Percentiles rank a stretch among this genome's conserved stretches.
These are phyloP conservation scores for Coptodon rendalli DNA, from an alignment of 2,113 vertebrate genomes.

Conservation along the genomic window DNA sequence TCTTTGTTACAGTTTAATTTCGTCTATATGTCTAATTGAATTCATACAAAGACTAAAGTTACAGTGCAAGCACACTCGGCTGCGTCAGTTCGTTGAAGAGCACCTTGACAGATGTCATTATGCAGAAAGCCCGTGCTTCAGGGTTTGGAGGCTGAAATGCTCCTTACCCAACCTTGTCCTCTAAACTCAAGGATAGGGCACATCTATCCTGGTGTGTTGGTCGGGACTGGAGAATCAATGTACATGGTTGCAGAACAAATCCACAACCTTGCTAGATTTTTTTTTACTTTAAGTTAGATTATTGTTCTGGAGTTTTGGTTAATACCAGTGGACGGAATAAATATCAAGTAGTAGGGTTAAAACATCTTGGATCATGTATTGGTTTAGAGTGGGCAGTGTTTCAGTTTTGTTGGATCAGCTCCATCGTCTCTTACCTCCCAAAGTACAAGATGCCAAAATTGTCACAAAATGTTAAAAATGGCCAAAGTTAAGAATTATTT, in stretches of 20 bases:
- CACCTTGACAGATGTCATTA: background rate
- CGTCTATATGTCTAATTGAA: background rate
- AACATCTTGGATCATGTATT: accelerated
- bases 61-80: background rate
- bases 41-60: background rate
- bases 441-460: background rate
- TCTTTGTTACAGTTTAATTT: background rate
- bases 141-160: background rate
- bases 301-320: background rate
- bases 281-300: background rate
- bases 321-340: background rate
- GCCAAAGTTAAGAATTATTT: background rate
- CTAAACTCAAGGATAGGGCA: background rate
- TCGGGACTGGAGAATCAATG: background rate
- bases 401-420: background rate
- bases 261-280: background rate
- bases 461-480: background rate
- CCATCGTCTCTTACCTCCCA: background rate
- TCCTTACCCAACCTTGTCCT: background rate
- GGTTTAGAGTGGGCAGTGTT: background rate
- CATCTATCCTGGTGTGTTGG: background rate
- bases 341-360: background rate
- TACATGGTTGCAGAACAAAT: background rate
- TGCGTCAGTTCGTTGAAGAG: background rate
- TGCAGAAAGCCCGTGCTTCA: background rate